Evolutionary conservation across 1,140 invertebrate genomes (phyloP).

Genomic region (Orchestia grillus): DNA sequence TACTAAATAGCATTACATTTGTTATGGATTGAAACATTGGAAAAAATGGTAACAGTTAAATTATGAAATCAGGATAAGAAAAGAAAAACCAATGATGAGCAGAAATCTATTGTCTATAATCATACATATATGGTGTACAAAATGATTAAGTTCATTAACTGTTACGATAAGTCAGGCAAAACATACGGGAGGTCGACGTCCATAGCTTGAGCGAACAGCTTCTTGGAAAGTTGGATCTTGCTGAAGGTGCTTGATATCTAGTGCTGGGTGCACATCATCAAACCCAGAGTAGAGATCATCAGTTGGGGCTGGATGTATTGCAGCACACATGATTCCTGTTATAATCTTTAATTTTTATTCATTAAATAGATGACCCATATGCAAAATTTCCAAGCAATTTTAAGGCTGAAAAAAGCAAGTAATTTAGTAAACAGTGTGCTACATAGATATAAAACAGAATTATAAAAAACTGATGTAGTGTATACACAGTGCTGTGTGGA

Average conservation of each 20-base stretch:
- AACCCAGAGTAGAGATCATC: conserved; percentile 57
- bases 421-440: too few relatives aligned
- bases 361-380: neutral
- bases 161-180: neutral
- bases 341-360: neutral
- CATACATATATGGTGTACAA: neutral
- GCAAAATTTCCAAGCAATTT: too few relatives aligned
- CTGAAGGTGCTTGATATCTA: conserved; percentile 56
- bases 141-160: neutral
- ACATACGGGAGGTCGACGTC: conserved; percentile 55
- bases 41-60: too few relatives aligned
- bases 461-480: too few relatives aligned
- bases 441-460: too few relatives aligned
- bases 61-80: neutral
- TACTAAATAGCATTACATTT: too few relatives aligned
- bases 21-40: too few relatives aligned
- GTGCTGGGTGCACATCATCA: conserved; percentile 33
- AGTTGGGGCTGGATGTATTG: neutral
- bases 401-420: too few relatives aligned
- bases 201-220: conserved; percentile 57
- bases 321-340: neutral
- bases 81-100: neutral
- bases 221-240: conserved; percentile 44
- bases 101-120: neutral
- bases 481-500: too few relatives aligned